A percentile compares a stretch with the other conserved stretches of the same genome.
phyloP scores from a whole-genome alignment of 2,797 vertebrate species.

The Lagocephalus sceleratus region DNA sequence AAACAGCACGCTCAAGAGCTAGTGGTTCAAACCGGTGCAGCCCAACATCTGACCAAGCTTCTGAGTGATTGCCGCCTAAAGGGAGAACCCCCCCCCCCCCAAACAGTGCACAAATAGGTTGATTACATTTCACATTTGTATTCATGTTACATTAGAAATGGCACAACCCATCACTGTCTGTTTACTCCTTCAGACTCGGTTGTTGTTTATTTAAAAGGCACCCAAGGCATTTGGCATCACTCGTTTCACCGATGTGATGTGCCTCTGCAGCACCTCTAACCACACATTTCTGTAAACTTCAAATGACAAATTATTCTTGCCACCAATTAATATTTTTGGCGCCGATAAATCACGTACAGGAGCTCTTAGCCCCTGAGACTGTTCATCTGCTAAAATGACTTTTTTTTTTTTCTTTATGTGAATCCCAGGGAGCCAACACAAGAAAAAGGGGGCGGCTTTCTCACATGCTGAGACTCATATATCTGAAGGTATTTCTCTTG shows the following conservation, averaged over 20 bases:
- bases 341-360: slow-evolving; percentile 15
- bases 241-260: slow-evolving; percentile 28
- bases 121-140: slow-evolving; percentile 42
- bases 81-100: slow-evolving; percentile 14
- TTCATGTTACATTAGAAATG: slow-evolving; percentile 25
- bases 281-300: slow-evolving; percentile 3
- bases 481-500: slow-evolving; percentile 74
- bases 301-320: slow-evolving; percentile 11
- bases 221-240: slow-evolving; percentile 18
- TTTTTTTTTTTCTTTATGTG: slow-evolving; percentile 54
- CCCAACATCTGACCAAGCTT: slow-evolving; percentile 46
- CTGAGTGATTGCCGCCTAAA: slow-evolving; percentile 32
- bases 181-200: slow-evolving; percentile 16
- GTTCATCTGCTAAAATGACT: slow-evolving; percentile 12
- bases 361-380: slow-evolving; percentile 14
- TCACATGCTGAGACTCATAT: slow-evolving; percentile 75
- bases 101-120: slow-evolving; percentile 25
- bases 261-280: slow-evolving; percentile 21
- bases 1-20: slow-evolving; percentile 57
- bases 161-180: slow-evolving; percentile 10
- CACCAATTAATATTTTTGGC: slow-evolving; percentile 16
- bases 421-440: slow-evolving; percentile 73
- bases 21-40: slow-evolving; percentile 62
- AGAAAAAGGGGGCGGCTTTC: slow-evolving; percentile 74
- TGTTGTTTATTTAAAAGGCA: slow-evolving; percentile 39